Base-by-base conservation (phyloP, 2,113 vertebrate genomes). In the Sander vitreus region DNA sequence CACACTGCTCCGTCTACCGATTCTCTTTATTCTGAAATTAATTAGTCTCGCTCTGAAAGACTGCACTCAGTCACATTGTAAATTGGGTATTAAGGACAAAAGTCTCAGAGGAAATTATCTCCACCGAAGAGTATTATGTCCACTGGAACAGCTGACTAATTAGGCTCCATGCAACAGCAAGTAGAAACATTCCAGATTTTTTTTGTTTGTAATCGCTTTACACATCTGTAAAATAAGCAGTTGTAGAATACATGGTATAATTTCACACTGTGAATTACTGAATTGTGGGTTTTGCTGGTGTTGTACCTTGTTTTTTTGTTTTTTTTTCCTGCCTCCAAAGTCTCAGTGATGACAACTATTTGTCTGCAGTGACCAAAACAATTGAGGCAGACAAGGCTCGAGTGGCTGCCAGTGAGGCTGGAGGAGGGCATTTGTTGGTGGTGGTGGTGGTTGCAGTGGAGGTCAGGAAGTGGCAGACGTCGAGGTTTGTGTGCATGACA, bases 21-120 rank as follows among this genome's bases (percentile, higher is more conserved):
- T 85, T 71, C 59, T 82, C 76, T 85, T 63, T 71, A 79, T 91
- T 64, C 84, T 87, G 74, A 90, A 92, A 92, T 89, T 87, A 93
- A 93, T 92, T 90, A 93, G 88, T 92, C 78, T 90, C 72, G 82
- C 91, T 93, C 90, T 85, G 81, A 90, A 90, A 89, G 76, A 77
- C 74, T 68, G 80, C 30, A 5, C 71, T 68, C 7, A 5, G 45
- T 62, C 85, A 79, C 77, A 69, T 27, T 84, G 88, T 85, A 90
- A 92, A 91, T 82, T 53, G 45, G 76, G 75, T 88, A 90, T 90
- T 90, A 87, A 78, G 87, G 88, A 92, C 75, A 81, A 84, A 89
- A 72, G 80, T 91, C 91, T 90, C 90, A 0, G 54, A 90, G 93
- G 88, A 90, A 92, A 91, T 93, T 70, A 89, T 89, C 85, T 77